These are phyloP conservation scores for Drosophila affinis DNA, from an alignment of 2,888 invertebrate species.

Conservation along the genomic window DNA sequence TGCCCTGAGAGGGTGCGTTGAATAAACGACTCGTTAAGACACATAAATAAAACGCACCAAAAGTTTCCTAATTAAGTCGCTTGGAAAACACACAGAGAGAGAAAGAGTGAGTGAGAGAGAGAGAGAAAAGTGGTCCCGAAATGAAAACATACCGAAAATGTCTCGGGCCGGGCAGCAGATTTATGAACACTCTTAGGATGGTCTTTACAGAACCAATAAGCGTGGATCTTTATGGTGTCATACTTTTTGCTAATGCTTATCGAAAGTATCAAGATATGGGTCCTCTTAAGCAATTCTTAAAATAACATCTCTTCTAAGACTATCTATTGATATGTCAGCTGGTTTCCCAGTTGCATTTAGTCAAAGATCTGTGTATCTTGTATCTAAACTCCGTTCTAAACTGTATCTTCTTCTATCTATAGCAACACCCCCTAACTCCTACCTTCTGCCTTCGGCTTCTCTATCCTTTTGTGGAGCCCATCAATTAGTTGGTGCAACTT, in stretches of 20 bases:
- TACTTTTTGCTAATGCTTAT: not conserved
- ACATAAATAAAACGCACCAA: constrained; percentile 74
- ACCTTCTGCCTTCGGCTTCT: too few relatives aligned
- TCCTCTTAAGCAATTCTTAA: not conserved
- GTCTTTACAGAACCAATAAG: not conserved
- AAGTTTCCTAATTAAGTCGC: constrained; percentile 78
- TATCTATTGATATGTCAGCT: not conserved
- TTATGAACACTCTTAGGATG: not conserved
- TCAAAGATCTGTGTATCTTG: not conserved
- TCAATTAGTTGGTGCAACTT: constrained; percentile 12
- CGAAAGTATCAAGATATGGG: not conserved
- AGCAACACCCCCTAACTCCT: not conserved
- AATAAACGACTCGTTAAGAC: constrained; percentile 80
- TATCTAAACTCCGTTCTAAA: not conserved
- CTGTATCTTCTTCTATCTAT: not conserved
- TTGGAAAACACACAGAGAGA: constrained; percentile 36
- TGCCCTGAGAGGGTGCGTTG: constrained; percentile 40
- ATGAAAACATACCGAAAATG: constrained; percentile 23
- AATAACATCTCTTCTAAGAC: not conserved
- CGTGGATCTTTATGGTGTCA: not conserved
- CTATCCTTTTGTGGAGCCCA: not conserved
- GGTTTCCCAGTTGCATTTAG: not conserved
- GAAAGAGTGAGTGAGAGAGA: not conserved
- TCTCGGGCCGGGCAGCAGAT: not conserved
- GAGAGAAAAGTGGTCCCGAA: constrained; percentile 35